Base-by-base conservation (phyloP, 2,113 vertebrate species). In the Eupsittula cactorum region DNA sequence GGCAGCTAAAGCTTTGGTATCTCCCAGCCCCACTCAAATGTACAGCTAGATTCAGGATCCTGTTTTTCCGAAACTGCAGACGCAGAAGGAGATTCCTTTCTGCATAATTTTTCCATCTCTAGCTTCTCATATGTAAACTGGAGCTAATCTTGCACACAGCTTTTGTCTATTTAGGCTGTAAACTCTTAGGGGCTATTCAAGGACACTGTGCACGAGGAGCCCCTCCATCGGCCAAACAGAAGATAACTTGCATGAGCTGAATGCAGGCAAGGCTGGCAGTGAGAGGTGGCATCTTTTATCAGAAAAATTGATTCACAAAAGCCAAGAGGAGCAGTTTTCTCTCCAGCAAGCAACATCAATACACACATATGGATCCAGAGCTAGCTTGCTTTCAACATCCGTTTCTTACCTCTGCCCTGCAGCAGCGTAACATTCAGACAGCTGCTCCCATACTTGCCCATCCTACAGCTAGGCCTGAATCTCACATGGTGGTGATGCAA, bases 271-370 rank as follows among this genome's bases (percentile, higher is more conserved):
- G 77, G 55, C 3, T 89, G 69, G 60, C 95, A 91, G 70, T 71
- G 87, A 87, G 78, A 82, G 65, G 79, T 82, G 65, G 57, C 62
- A 64, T 95, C 81, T 90, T 93, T 85, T 85, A 82, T 85, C 88
- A 82, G 93, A 50, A 68, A 94, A 91, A 93, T 47, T 68, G 87
- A 85, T 94, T 75, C 44, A 46, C 82, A 79, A 39, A 75, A 96
- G 62, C 70, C 23, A 7, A 64, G 65, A 79, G 57, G 47, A 94
- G 57, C 65, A 4, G 65, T 50, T 85, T 93, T 89, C 42, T 82
- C 65, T 82, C 92, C 42, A 60, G 70, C 73, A 65, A 76, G 62
- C 39, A 84, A 29, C 62, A 84, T 78, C 84, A 79, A 82, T 60
- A 64, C 65, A 46, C 39, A 24, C 33, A 28, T n/a, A 82, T 44